Evolutionary conservation across 2,888 invertebrate genomes (phyloP), one percentile per base, ranked within the genome.

Genomic region (Stenurella melanura): DNA sequence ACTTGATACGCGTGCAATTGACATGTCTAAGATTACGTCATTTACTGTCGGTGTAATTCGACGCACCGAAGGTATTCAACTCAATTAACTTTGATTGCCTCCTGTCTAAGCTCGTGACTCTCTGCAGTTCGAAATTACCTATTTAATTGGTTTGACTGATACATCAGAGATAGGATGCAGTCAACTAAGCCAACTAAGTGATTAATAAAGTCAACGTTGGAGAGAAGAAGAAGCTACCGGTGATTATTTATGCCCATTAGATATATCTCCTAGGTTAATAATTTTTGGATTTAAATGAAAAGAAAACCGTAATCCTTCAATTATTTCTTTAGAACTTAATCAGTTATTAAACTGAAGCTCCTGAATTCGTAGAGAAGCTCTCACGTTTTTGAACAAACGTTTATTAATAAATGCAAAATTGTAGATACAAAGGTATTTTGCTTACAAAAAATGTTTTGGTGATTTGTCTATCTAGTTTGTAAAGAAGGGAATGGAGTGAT

Each of bases 1-100:
- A 50, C n/a, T 50, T 50, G n/a, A 50, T 50, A 50, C n/a, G 50
- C 50, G n/a, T 50, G 50, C n/a, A 50, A 50, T 50, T 50, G 50
- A 50, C 50, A 50, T 50, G 50, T 50, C 50, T 50, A 50, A 50
- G 50, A 50, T 50, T 50, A 50, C n/a, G 12, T 50, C 50, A 50
- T 50, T 50, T 50, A 50, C 50, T 50, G 15, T n/a, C n/a, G 50
- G 50, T 50, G 50, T 50, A 15, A n/a, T n/a, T 50, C 50, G 50
- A 50, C n/a, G 4, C 12, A n/a, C n/a, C n/a, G 50, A 50, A 50
- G 50, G 50, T 50, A 50, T 50, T 50, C 50, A 50, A 50, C 50
- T n/a, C 50, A 50, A 50, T 50, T 50, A 50, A 50, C 50, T 50
- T 50, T 50, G 50, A 50, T 50, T 50, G 50, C 50, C 50, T n/a